These are phyloP conservation scores for Drosophila eugracilis DNA, from an alignment of 1,140 invertebrate genomes.

Conservation along the genomic window DNA sequence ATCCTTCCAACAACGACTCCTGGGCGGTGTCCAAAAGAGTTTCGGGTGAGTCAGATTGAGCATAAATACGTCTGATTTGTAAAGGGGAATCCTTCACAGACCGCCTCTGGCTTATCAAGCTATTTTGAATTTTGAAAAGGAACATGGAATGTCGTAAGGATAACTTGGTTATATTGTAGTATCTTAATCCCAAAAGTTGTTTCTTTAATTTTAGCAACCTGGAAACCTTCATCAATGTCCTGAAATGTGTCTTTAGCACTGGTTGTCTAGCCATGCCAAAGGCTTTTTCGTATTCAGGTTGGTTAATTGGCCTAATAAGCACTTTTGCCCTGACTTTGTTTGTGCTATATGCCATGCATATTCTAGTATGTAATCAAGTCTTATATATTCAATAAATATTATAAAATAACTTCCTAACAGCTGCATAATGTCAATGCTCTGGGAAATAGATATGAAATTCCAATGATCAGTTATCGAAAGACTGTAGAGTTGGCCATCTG, in stretches of 20 bases:
- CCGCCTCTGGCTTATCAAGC: conserved; percentile 17
- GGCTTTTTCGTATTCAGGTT: conserved; percentile 46
- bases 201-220: conserved; percentile 22
- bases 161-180: neutral
- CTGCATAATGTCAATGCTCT: conserved; percentile 26
- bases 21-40: conserved; percentile 22
- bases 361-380: conserved; percentile 35
- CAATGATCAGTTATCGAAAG: conserved; percentile 43
- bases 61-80: neutral
- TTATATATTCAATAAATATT: no score
- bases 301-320: conserved; percentile 48
- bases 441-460: conserved; percentile 8
- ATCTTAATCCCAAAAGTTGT: neutral
- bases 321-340: conserved; percentile 31
- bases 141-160: conserved; percentile 40
- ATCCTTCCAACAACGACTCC: conserved; percentile 6
- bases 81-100: neutral
- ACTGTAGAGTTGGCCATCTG: conserved; percentile 46
- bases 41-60: conserved; percentile 39
- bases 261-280: conserved; percentile 64
- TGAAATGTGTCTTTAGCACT: conserved; percentile 62
- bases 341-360: conserved; percentile 54
- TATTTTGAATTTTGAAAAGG: neutral
- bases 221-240: conserved; percentile 55
- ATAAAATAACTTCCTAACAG: conserved; percentile 7